A percentile compares a stretch with the other conserved stretches of the same genome.
Evolutionary conservation across 1,140 invertebrate genomes (phyloP).

Genomic region (Calliphora vicina): DNA sequence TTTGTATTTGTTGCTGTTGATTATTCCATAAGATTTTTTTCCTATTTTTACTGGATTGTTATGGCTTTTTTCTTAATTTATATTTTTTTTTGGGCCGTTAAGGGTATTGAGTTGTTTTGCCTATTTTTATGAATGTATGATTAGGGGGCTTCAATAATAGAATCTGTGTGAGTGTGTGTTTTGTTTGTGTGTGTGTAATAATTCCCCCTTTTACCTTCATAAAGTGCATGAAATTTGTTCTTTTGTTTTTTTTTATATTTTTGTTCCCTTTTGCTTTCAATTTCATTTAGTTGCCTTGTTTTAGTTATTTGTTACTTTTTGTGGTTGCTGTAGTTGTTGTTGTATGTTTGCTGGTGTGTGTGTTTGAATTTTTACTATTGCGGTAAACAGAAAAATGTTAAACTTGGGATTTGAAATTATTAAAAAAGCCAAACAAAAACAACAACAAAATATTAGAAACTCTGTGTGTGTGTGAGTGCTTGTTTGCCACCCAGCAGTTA

Average conservation of each 20-base stretch:
- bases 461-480: too few relatives aligned
- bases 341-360: not conserved
- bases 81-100: not conserved
- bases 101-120: not conserved
- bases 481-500: too few relatives aligned
- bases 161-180: not conserved
- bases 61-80: slow-evolving; percentile 11
- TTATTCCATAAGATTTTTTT: not conserved
- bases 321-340: not conserved
- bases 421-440: not conserved
- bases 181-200: not conserved
- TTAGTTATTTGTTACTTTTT: not conserved
- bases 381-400: slow-evolving; percentile 22
- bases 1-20: slow-evolving; percentile 5
- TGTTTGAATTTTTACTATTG: not conserved
- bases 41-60: not conserved
- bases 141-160: not conserved
- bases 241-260: not conserved
- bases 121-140: slow-evolving; percentile 5
- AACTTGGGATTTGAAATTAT: slow-evolving; percentile 29
- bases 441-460: not conserved
- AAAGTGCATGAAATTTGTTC: slow-evolving; percentile 18
- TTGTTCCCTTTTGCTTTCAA: slow-evolving; percentile 33
- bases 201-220: slow-evolving; percentile 20
- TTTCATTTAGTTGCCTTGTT: slow-evolving; percentile 27